Base-by-base conservation (phyloP, 1,140 invertebrate species). In the Brachionus asplanchnoidis region DNA sequence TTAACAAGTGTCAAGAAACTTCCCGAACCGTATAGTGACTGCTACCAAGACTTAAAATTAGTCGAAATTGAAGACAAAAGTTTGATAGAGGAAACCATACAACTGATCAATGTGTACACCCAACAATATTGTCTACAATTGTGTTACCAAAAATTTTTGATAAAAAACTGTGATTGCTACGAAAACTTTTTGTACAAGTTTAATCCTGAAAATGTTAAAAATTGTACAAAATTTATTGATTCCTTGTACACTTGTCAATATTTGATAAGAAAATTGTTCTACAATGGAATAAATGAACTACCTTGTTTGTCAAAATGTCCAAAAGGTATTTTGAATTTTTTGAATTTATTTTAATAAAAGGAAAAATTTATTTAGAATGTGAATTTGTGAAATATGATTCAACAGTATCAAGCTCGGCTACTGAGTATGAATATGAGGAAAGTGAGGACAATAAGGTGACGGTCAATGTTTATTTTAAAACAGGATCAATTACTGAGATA, bases 171-270 rank as follows among this genome's bases (percentile, higher is more conserved):
- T 26, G 26, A 80, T 56, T 80, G 78, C 20, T 80, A 5, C 42
- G 78, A 80, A 23, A 46, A 56, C n/a, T 40, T 50, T 14, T 40
- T 80, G 17, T 50, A 14, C 8, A 53, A 53, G 3, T 80, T 53
- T 53, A 56, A 17, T 6, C 78, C 78, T 36, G 12, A 28, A 2
- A 80, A 80, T 80, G 6, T 53, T 26, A 28, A 14, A n/a, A 32
- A 46, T 1, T 80, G 78, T 60, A 12, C 46, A n/a, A 80, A 80
- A 80, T 80, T 80, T 65, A 80, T 80, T 65, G 78, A 80, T 65
- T 80, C 78, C 0, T 42, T 80, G 50, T 80, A 80, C 23, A 80
- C 46, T 26, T 80, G 78, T 65, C 78, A 80, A 23, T 80, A 80
- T 80, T 56, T 80, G 26, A 80, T 80, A 11, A 80, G 20, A 20